Percentiles rank a stretch among this genome's conserved stretches.
phyloP scores from a whole-genome alignment of 2,797 vertebrate genomes.

The Carcharodon carcharias region DNA sequence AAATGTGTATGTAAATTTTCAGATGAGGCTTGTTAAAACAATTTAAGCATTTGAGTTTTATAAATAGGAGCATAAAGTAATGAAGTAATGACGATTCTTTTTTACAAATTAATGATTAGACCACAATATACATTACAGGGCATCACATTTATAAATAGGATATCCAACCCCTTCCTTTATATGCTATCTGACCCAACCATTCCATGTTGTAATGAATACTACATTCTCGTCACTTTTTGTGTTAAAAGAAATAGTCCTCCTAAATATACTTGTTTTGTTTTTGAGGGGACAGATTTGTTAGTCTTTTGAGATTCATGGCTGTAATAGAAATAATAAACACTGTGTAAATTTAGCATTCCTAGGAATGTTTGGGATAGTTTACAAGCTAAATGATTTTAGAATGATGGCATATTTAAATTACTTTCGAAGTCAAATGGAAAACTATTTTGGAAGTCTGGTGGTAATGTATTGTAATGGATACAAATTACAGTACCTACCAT shows the following conservation, averaged over 20 bases:
- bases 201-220: background rate
- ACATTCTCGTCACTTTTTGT: background rate
- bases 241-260: background rate
- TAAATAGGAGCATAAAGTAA: background rate
- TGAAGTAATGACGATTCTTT: background rate
- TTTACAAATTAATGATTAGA: background rate
- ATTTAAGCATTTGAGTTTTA: background rate
- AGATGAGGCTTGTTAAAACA: background rate
- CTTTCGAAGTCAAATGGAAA: background rate
- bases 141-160: background rate
- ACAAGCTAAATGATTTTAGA: background rate
- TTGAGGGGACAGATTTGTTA: background rate
- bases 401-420: background rate
- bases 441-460: background rate
- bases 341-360: background rate
- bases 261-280: background rate
- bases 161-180: background rate
- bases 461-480: background rate
- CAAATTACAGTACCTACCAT: background rate
- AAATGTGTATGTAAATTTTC: background rate
- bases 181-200: background rate
- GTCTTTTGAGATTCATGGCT: background rate
- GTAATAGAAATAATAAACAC: background rate
- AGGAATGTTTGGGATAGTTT: background rate
- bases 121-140: background rate